Conservation (phyloP, 1,140 invertebrate species). For the Eueides isabella region DNA sequence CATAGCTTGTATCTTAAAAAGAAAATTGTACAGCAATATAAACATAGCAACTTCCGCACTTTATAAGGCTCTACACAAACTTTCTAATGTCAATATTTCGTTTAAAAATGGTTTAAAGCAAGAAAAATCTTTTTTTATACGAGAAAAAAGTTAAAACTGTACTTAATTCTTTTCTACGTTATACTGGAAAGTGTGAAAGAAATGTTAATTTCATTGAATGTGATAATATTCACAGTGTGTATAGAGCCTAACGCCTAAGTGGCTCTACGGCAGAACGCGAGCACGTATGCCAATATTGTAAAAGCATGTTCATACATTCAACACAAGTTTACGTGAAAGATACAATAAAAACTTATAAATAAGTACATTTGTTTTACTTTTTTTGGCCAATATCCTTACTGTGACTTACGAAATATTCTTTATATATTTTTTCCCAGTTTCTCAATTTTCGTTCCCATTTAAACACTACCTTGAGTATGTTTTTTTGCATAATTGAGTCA, state of each 20-base stretch:
- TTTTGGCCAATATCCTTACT: not conserved
- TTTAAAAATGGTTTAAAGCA: not conserved
- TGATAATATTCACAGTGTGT: not conserved
- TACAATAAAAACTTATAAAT: conserved; percentile 26
- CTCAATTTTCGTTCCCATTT: too few relatives aligned
- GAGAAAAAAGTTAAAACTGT: not conserved
- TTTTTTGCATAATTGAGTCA: too few relatives aligned
- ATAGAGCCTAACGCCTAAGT: not conserved
- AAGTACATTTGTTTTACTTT: conserved; percentile 1
- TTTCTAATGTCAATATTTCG: not conserved
- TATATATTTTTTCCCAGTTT: too few relatives aligned
- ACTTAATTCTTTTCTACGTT: not conserved
- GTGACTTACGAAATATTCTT: not conserved
- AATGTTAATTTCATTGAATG: not conserved
- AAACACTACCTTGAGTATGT: too few relatives aligned
- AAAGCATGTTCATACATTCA: conserved; percentile 22
- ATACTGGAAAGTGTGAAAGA: not conserved
- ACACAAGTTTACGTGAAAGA: conserved; percentile 11
- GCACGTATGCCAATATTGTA: conserved; percentile 21
- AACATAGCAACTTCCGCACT: not conserved
- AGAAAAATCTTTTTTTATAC: not conserved
- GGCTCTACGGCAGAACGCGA: conserved; percentile 3
- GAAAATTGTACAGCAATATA: not conserved
- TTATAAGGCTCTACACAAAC: not conserved
- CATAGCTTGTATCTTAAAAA: not conserved